Percentiles rank a stretch among this genome's conserved stretches.
Evolutionary conservation across 2,888 invertebrate genomes (phyloP).

Genomic region (Leptinotarsa peninsularis): DNA sequence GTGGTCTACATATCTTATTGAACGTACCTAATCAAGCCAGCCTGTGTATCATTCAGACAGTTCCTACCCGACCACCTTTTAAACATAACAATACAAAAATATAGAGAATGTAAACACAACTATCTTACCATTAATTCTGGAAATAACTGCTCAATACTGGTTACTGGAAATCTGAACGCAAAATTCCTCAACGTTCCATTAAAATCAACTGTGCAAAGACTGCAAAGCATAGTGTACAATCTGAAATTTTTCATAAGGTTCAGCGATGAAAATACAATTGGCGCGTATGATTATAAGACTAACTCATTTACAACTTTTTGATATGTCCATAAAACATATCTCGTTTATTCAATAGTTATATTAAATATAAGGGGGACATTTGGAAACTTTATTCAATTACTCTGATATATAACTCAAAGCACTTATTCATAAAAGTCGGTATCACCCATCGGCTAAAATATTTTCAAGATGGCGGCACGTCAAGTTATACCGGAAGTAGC

Average conservation of each 20-base stretch:
- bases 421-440: too few relatives aligned
- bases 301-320: neutral
- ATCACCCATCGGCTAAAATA: too few relatives aligned
- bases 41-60: too few relatives aligned
- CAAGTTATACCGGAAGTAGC: too few relatives aligned
- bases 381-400: too few relatives aligned
- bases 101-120: conserved; percentile 5
- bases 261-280: too few relatives aligned
- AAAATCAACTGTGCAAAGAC: conserved; percentile 68
- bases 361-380: too few relatives aligned
- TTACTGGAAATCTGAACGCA: conserved; percentile 68
- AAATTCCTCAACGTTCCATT: conserved; percentile 66
- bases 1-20: too few relatives aligned
- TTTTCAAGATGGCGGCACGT: too few relatives aligned
- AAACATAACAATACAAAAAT: neutral
- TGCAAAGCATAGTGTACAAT: conserved; percentile 71
- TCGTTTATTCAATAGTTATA: neutral
- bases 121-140: conserved; percentile 73
- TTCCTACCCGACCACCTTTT: too few relatives aligned
- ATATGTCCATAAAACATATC: neutral
- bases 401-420: too few relatives aligned
- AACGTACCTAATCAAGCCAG: too few relatives aligned
- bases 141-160: conserved; percentile 72
- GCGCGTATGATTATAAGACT: neutral
- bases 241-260: conserved; percentile 60